Percentiles rank a stretch among this genome's conserved stretches.
Conservation (phyloP, 2,113 vertebrate species). For the Zosterops japonicus region DNA sequence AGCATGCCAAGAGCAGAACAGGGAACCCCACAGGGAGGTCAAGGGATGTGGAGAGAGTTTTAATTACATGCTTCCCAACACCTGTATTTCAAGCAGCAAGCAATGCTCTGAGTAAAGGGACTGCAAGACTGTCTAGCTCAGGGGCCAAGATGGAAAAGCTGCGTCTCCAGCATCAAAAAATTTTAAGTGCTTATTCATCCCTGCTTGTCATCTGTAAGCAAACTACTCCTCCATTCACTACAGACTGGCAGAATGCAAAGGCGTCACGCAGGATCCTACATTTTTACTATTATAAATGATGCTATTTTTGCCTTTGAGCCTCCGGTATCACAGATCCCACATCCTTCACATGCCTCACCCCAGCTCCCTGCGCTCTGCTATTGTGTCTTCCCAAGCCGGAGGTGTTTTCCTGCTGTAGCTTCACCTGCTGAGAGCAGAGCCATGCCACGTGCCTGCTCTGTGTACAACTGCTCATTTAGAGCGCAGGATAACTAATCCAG, state of each 20-base stretch:
- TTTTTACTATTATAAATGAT: slow-evolving; percentile 26
- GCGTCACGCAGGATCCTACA: neutral
- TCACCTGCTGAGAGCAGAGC: neutral
- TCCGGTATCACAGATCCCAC: neutral
- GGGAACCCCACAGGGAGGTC: neutral
- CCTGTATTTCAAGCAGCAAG: neutral
- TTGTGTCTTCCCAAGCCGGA: neutral
- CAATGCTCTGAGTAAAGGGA: accelerated
- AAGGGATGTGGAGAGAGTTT: neutral
- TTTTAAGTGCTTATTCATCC: slow-evolving; percentile 27
- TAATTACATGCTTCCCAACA: neutral
- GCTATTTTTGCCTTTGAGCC: slow-evolving; percentile 47
- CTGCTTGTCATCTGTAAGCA: slow-evolving; percentile 19
- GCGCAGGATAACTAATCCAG: neutral
- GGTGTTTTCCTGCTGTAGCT: neutral
- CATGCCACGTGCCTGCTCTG: neutral
- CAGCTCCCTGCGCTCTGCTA: neutral
- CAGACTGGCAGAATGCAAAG: slow-evolving; percentile 26
- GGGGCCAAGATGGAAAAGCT: neutral
- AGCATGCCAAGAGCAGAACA: neutral
- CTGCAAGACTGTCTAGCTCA: neutral
- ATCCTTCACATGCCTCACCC: neutral
- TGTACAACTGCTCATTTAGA: neutral
- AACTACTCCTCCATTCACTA: slow-evolving; percentile 47
- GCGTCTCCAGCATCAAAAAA: neutral